Conservation (phyloP, 2,113 vertebrate genomes). For the Hyla sarda region DNA sequence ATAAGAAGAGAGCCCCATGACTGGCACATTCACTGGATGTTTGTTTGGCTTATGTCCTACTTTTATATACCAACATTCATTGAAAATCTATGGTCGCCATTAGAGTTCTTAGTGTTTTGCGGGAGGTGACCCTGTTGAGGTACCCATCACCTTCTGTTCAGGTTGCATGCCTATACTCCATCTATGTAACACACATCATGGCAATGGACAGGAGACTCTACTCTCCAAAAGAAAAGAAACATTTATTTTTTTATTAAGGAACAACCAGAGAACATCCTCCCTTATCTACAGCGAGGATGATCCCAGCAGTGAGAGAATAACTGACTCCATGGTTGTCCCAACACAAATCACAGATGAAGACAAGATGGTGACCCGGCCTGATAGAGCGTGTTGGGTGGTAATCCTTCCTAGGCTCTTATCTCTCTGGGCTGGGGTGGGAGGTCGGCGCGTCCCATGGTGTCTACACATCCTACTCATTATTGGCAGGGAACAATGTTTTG, state of each 20-base stretch:
- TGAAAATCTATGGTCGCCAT: not conserved
- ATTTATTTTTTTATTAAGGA: not conserved
- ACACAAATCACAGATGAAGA: not conserved
- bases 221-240: not conserved
- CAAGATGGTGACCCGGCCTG: not conserved
- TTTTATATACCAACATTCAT: too few relatives aligned
- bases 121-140: not conserved
- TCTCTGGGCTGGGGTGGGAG: not conserved
- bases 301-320: not conserved
- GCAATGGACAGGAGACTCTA: not conserved
- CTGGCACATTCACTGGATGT: too few relatives aligned
- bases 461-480: not conserved
- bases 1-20: too few relatives aligned
- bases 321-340: not conserved
- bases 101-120: not conserved
- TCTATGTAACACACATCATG: not conserved
- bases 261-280: not conserved
- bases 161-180: not conserved
- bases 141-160: not conserved
- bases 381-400: slow-evolving; percentile 15
- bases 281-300: not conserved
- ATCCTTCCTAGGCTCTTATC: not conserved
- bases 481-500: slow-evolving; percentile 22
- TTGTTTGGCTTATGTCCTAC: too few relatives aligned
- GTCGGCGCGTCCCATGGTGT: slow-evolving; percentile 9